Base-by-base conservation (phyloP, 2,113 vertebrate species). In the Addax nasomaculatus region DNA sequence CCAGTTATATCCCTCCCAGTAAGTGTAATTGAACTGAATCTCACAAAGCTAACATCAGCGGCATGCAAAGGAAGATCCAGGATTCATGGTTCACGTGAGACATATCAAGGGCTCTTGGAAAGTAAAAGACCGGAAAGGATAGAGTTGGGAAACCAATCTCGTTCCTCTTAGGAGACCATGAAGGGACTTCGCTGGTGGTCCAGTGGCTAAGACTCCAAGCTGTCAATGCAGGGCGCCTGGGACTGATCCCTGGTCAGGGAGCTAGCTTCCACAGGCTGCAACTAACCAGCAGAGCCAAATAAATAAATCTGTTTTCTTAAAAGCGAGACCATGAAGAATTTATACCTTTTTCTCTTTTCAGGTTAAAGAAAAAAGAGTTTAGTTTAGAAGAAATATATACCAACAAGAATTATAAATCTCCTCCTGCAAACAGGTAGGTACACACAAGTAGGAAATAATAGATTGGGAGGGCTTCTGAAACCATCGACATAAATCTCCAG, bases 381-480 rank as follows among this genome's bases (percentile, higher is more conserved):
- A 99, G 99, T 98, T 99, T 99, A 98, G 99, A 99, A 98, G 99
- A 99, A 99, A 99, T 99, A 97, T 99, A 99, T 97, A 99, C 99
- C 92, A 99, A 99, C 98, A 99, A 99, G 98, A 99, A 99, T 98
- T 99, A 99, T 93, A 99, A 99, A 83, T 99, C 99, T 45, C 99
- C 99, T 90, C 99, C 99, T 90, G 98, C 99, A 86, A 99, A 99
- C 98, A 99, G 99, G 99, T 99, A 97, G 64, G 98, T 98, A 92
- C 29, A 36, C 29, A 5, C 9, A 17, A 12, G 33, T 23, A 83
- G 55, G 51, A 81, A 30, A 16, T 51, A 30, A 21, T 4, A n/a
- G 57, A 30, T 4, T 14, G 13, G 62, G 11, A 43, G 27, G 30
- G 51, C 62, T 79, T 83, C 57, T 33, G 16, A 62, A 76, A 15